phyloP scores from a whole-genome alignment of 2,888 invertebrate genomes.

The Sinohyriopsis cumingii region DNA sequence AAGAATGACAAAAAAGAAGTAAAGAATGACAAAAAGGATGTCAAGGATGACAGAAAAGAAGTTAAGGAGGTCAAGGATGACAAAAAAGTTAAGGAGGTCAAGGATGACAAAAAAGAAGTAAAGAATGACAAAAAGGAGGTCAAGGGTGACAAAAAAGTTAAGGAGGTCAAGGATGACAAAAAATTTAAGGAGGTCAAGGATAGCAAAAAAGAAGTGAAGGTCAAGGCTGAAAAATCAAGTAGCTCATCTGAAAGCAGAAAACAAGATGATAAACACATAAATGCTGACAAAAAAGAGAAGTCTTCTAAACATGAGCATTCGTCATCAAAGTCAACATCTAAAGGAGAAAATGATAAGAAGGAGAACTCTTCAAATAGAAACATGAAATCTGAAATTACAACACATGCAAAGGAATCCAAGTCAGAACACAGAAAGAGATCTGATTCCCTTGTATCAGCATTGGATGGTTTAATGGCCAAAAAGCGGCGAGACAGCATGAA shows the following conservation, averaged over 20 bases:
- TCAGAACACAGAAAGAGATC: not conserved
- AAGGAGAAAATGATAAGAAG: conserved; percentile 1
- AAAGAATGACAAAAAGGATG: no score
- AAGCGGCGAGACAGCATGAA: not conserved
- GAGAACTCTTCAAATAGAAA: not conserved
- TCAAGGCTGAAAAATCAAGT: not conserved
- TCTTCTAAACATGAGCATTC: conserved; percentile 2
- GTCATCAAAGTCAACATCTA: conserved; percentile 4
- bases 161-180: no score
- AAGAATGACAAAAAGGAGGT: no score
- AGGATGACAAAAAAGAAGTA: not conserved
- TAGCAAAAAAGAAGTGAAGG: no score
- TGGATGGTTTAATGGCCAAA: not conserved
- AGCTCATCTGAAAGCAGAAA: conserved; percentile 4
- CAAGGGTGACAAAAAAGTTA: no score
- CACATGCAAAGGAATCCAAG: not conserved
- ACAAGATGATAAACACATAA: conserved; percentile 10
- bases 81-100: not conserved
- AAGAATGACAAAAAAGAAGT: no score
- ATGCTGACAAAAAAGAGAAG: conserved; percentile 5
- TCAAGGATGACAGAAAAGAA: no score
- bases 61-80: no score
- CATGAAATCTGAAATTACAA: not conserved
- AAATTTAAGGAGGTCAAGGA: no score
- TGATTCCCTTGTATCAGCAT: not conserved